phyloP scores from a whole-genome alignment of 2,797 vertebrate species.

The Lindbergichthys nudifrons region DNA sequence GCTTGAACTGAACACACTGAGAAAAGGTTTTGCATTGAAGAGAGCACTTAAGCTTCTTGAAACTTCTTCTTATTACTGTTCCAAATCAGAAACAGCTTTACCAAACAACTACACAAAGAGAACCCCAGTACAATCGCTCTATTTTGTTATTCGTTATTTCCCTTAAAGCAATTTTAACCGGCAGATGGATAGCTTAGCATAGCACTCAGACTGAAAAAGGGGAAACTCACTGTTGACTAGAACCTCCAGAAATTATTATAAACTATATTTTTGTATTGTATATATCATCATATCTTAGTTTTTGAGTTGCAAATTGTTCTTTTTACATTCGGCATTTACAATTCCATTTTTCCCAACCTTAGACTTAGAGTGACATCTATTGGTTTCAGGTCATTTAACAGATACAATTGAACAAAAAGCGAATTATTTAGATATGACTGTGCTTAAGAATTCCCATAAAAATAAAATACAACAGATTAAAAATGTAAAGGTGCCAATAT shows the following conservation, averaged over 20 bases:
- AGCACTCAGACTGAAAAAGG: slow-evolving; percentile 2
- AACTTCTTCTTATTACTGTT: not conserved
- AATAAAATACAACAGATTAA: too few species aligned
- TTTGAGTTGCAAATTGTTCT: not conserved
- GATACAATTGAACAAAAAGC: not conserved
- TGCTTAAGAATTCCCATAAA: too few species aligned
- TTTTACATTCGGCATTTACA: not conserved
- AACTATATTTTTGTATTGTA: too few species aligned
- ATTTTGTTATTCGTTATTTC: not conserved
- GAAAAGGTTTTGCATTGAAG: not conserved
- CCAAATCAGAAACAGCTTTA: not conserved
- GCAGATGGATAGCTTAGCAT: not conserved
- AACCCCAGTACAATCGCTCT: not conserved
- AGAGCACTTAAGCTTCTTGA: not conserved
- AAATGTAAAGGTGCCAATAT: too few species aligned
- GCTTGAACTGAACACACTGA: not conserved
- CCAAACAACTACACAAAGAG: not conserved
- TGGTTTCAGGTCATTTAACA: not conserved
- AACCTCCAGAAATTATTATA: not conserved
- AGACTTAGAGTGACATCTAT: too few species aligned
- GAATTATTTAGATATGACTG: too few species aligned
- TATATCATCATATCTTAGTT: not conserved
- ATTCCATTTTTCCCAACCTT: too few species aligned
- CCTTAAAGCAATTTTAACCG: not conserved
- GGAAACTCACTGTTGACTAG: not conserved